Base-by-base conservation (phyloP, 2,113 vertebrate genomes). In the Turnix velox region DNA sequence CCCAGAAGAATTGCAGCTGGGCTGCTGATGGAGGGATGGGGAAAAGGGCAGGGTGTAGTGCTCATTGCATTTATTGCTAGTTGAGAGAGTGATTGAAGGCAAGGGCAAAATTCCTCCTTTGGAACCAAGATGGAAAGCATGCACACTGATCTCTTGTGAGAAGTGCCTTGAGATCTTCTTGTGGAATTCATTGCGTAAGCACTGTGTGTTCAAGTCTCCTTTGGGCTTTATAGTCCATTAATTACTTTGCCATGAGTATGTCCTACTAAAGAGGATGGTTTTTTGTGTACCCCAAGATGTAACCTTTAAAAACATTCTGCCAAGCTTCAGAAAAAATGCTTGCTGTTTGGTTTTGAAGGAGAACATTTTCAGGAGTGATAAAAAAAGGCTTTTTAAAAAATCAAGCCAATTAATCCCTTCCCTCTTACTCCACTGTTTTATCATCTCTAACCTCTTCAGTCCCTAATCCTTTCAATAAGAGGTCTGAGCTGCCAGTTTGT, bases 401-500 rank as follows among this genome's bases (percentile, higher is more conserved):
- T 82, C 39, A 76, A 83, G 22, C 49, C 67, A 83, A 77, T 96
- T 92, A 92, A 87, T 93, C 58, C 54, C 57, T 87, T 93, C 55
- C 33, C 37, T 40, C 8, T 62, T 92, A 51, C 14, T 87, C 27
- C 55, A 80, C 18, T 79, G 67, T 91, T 93, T 83, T 89, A 73
- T 83, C 0, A 89, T 91, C 80, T 83, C 46, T 76, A 85, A 76
- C 33, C 62, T 87, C 67, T 51, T 27, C 71, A 89, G 55, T 68
- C 35, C 22, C 22, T 85, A 69, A 59, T 85, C 74, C 79, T 65
- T 88, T 88, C 80, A 75, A 5, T 71, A 87, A 68, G 43, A 92
- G 31, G 84, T 73, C 54, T 95, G 87, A 95, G 88, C 68, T 91
- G 75, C 61, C 43, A 87, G 22, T 96, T 97, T 95, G 69, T 95